Conservation (phyloP, 2,113 vertebrate species). For the Labeo rohita region DNA sequence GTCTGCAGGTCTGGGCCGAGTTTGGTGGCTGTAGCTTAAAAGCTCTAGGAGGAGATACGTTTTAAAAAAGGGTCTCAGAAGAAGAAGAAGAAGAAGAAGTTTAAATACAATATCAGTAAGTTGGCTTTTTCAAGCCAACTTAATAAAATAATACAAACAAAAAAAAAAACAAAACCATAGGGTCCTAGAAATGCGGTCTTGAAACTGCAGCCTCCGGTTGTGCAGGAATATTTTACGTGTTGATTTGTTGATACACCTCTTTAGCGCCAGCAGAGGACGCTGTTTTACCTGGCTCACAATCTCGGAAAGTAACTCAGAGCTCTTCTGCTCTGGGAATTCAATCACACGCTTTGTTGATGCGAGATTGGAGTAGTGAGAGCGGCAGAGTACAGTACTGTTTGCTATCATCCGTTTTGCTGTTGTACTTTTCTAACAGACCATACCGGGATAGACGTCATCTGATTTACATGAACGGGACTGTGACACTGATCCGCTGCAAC, state of each 20-base stretch:
- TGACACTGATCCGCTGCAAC: constrained; percentile 18
- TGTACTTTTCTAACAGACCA: neutral
- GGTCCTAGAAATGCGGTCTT: no score
- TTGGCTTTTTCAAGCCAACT: no score
- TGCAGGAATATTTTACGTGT: neutral
- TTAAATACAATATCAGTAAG: no score
- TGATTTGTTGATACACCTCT: neutral
- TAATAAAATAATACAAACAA: no score
- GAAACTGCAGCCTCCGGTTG: no score
- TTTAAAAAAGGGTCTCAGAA: no score
- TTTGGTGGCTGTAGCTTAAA: no score
- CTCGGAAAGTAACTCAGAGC: neutral
- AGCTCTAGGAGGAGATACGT: no score
- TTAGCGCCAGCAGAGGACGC: constrained; percentile 16
- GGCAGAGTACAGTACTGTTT: neutral
- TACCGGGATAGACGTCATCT: no score
- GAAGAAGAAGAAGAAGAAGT: no score
- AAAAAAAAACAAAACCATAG: no score
- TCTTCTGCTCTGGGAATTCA: constrained; percentile 1
- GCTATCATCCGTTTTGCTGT: neutral
- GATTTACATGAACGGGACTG: neutral
- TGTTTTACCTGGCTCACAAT: neutral
- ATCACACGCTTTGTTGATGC: constrained; percentile 33
- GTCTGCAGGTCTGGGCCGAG: no score
- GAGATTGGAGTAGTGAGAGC: neutral